Conservation (phyloP, 2,888 invertebrate genomes). For the Temnothorax ravouxi region DNA sequence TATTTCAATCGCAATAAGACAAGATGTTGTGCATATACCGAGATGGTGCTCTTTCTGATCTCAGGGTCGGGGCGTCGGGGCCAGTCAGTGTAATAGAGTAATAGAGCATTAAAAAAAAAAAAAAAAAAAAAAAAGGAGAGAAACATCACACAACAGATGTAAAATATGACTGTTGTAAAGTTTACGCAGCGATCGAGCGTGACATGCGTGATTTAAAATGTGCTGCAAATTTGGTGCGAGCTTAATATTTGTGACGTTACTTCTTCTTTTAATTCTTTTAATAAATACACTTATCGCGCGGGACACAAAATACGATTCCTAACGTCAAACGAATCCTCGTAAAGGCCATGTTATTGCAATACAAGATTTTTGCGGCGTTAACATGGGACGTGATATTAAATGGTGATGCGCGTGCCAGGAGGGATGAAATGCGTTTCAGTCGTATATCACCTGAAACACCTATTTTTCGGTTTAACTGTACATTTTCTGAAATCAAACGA, state of each 20-base stretch:
- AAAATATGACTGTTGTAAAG: not conserved
- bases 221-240: not conserved
- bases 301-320: not conserved
- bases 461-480: not conserved
- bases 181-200: not conserved
- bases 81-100: not conserved
- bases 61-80: not conserved
- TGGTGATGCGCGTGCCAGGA: not conserved
- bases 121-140: no score
- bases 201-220: not conserved
- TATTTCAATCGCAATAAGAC: not conserved
- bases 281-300: not conserved
- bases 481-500: not conserved
- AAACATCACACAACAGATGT: not conserved
- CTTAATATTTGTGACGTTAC: not conserved
- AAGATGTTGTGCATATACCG: not conserved
- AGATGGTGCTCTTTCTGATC: not conserved
- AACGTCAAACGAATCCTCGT: no score
- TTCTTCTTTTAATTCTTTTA: not conserved
- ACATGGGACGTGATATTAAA: not conserved
- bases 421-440: not conserved
- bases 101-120: not conserved
- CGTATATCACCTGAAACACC: no score
- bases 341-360: not conserved
- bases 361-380: not conserved